These are phyloP conservation scores for Mormyrus proboscirostris DNA, from an alignment of 2,797 vertebrate genomes.

Conservation along the genomic window DNA sequence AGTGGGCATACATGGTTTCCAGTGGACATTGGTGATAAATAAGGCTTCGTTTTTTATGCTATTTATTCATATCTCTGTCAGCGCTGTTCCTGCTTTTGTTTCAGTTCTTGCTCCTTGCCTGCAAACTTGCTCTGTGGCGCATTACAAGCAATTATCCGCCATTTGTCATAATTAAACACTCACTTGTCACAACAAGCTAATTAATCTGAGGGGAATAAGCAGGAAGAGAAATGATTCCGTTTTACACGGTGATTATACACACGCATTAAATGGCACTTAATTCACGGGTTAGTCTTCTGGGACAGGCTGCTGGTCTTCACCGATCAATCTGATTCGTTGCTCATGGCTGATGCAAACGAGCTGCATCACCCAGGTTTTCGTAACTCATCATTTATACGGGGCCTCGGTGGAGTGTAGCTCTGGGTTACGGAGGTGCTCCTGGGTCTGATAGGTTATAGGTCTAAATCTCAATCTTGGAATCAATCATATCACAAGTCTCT, in stretches of 20 bases:
- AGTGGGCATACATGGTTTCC: background rate
- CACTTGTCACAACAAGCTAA: constrained; percentile 33
- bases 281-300: constrained; percentile 17
- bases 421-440: background rate
- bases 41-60: background rate
- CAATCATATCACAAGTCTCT: background rate
- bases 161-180: constrained; percentile 32
- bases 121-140: background rate
- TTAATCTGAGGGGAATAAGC: constrained; percentile 22
- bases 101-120: background rate
- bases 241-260: constrained; percentile 17
- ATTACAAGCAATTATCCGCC: constrained; percentile 28
- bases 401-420: background rate
- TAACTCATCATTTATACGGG: background rate
- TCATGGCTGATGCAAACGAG: background rate
- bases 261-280: constrained; percentile 14
- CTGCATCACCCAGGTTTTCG: background rate
- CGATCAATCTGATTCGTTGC: background rate
- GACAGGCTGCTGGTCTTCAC: background rate
- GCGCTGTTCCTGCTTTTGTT: background rate
- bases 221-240: constrained; percentile 20
- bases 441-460: background rate
- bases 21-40: background rate
- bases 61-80: background rate
- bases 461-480: background rate